phyloP scores from a whole-genome alignment of 2,113 vertebrate genomes.

The Ptilonorhynchus violaceus region DNA sequence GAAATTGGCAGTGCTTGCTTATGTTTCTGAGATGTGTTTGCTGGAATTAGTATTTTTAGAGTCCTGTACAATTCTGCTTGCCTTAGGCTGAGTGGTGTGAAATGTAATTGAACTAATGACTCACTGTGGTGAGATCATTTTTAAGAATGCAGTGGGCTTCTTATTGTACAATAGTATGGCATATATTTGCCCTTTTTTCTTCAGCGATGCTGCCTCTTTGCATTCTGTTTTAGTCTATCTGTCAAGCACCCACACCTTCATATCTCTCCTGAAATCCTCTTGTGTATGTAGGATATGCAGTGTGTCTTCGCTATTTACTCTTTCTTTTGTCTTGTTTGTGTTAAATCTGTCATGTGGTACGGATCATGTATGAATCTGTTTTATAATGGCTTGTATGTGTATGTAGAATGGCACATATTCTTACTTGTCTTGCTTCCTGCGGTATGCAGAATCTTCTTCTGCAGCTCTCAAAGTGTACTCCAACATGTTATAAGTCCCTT shows the following conservation, averaged over 20 bases:
- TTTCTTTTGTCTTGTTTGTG: background rate
- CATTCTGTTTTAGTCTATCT: slow-evolving; percentile 4
- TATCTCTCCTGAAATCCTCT: background rate
- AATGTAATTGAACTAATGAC: slow-evolving; percentile 46
- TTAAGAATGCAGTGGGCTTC: slow-evolving; percentile 34
- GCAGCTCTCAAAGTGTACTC: background rate
- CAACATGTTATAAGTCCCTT: fast-evolving
- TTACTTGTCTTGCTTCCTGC: background rate
- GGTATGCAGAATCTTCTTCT: background rate
- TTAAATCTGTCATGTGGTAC: background rate
- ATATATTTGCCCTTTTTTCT: slow-evolving; percentile 39
- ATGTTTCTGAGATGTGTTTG: background rate
- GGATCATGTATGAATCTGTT: background rate
- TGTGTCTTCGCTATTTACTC: background rate
- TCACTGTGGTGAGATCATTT: slow-evolving; percentile 19
- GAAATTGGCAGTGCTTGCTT: background rate
- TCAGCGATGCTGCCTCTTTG: background rate
- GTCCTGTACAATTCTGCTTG: background rate
- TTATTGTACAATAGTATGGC: slow-evolving; percentile 11
- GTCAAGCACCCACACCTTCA: slow-evolving; percentile 30
- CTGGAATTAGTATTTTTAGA: slow-evolving; percentile 1
- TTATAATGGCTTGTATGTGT: background rate
- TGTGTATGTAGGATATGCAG: background rate
- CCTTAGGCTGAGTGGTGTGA: slow-evolving; percentile 37
- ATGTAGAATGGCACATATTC: background rate